Conservation (phyloP, 2,113 vertebrate species). For the Turdus rufiventris region DNA sequence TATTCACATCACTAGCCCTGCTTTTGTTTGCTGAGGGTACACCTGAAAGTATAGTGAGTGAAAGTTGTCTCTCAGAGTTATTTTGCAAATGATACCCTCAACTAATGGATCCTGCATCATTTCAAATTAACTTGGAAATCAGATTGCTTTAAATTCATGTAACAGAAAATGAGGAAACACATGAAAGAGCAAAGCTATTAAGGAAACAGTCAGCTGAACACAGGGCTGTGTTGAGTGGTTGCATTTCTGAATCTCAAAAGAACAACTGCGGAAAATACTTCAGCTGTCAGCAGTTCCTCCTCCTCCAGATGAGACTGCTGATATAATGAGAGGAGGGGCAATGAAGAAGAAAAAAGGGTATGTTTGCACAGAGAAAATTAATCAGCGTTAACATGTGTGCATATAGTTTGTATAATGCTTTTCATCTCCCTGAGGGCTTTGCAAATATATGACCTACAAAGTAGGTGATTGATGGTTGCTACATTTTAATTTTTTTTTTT, state of each 20-base stretch:
- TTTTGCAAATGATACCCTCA: neutral
- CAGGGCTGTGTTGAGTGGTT: neutral
- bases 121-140: slow-evolving; percentile 58
- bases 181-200: slow-evolving; percentile 59
- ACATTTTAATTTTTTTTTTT: neutral
- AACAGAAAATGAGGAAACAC: slow-evolving; percentile 57
- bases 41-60: neutral
- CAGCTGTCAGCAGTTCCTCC: slow-evolving; percentile 45
- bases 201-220: slow-evolving; percentile 46
- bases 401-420: slow-evolving; percentile 35
- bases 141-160: slow-evolving; percentile 59
- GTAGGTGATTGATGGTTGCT: neutral
- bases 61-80: neutral
- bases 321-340: slow-evolving; percentile 41
- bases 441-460: slow-evolving; percentile 35
- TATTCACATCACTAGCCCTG: neutral
- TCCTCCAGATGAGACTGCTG: slow-evolving; percentile 55
- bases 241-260: slow-evolving; percentile 44
- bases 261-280: slow-evolving; percentile 27
- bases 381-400: slow-evolving; percentile 27
- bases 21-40: neutral
- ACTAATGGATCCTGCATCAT: slow-evolving; percentile 22
- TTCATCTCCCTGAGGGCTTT: slow-evolving; percentile 5
- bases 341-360: slow-evolving; percentile 25
- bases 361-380: slow-evolving; percentile 38